Evolutionary conservation across 2,888 invertebrate species (phyloP), one percentile per base, ranked within the genome.

Genomic region (Epistrophe grossulariae): DNA sequence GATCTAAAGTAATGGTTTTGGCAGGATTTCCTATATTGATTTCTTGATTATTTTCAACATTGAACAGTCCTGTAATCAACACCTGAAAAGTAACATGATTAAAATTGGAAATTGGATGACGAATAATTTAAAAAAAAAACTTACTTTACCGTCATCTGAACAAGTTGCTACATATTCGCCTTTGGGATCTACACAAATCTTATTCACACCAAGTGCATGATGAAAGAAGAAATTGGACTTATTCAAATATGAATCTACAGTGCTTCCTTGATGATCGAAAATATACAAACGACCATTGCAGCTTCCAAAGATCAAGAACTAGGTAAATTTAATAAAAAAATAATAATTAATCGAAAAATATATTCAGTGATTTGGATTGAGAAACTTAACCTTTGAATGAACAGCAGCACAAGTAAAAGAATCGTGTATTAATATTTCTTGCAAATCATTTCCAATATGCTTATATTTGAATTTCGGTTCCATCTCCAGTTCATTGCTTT

Each of bases 81-180:
- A 97, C 95, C 94, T 94, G 87, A 45, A 78, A 45, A 11, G 52
- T 15, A 0, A 15, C 13, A 28, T 10, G 8, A 35, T 28, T 8
- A 13, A 68, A 40, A 35, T 9, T 57, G 7, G 7, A 35, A 17
- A 45, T 2, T 4, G 0, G 9, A 2, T 24, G 8, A 4, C n/a
- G 11, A 5, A 64, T 35, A 15, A 6, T 31, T 13, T 13, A 11
- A 10, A 2, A 17, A 28, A 10, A 11, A 2, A 10, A 89, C 89
- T 89, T 89, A 96, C 96, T 91, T 96, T 96, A 73, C 98, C 98
- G 92, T 98, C 98, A 91, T 98, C 97, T 0, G 98, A 97, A 92
- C 98, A 98, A 66, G 97, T 97, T 0, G 98, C 98, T 31, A 99
- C 95, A 91, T 96, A 97, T 92, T 99, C 98, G 17, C 99, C 99